Base-by-base conservation (phyloP, 2,888 invertebrate genomes). In the Stegana nigrithorax region DNA sequence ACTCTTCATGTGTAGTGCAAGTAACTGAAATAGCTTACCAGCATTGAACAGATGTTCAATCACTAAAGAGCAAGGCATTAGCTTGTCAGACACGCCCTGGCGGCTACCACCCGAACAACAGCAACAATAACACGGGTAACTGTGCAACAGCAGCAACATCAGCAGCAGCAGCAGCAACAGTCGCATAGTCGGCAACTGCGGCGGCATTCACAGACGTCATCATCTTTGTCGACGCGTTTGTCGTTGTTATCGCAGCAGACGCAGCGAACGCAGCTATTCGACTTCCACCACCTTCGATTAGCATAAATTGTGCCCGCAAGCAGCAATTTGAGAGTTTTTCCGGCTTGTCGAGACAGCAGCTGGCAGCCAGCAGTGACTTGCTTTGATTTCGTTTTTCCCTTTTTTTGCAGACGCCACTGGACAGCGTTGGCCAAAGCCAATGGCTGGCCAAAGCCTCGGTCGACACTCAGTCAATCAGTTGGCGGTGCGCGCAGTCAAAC, bases 271-370 rank as follows among this genome's bases (percentile, higher is more conserved):
- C 63, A 64, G 74, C 76, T 76, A 75, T 75, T 76, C 73, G 75
- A 76, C 71, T 76, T 67, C 68, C 73, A 67, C 67, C 72, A 69
- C 67, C 73, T 75, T 67, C 68, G 69, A 63, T 68, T 67, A 70
- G 68, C 72, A 74, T 76, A 74, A 76, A 76, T 76, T 76, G 78
- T 73, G 77, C 68, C 77, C 70, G 72, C 68, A 65, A 70, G 70
- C 70, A 62, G 63, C 36, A 50, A 66, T 58, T 58, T 58, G 62
- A 55, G 51, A 55, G 60, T 64, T 73, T 64, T 60, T 44, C 32
- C 59, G 26, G 53, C 19, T 50, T 61, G 60, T 66, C 66, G 64
- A n/a, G 10, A 12, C 51, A 42, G 21, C 39, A 14, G 56, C 60
- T 51, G 51, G 42, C 60, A 60, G n/a, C 60, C 23, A 53, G 7